Evolutionary conservation across 2,113 vertebrate species (phyloP).

Genomic region (Xiphophorus couchianus): DNA sequence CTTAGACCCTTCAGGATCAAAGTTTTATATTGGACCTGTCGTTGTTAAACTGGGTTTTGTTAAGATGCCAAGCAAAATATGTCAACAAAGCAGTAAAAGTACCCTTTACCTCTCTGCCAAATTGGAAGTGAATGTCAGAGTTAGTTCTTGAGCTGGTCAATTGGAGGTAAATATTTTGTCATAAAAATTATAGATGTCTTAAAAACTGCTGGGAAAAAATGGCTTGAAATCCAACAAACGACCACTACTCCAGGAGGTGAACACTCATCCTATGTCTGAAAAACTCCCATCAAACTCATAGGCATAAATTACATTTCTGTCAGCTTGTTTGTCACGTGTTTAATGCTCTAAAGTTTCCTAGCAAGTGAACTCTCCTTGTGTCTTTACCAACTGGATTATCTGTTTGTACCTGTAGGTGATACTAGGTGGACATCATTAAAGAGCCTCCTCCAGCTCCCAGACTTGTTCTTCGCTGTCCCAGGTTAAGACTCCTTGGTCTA

Average conservation of each 20-base stretch:
- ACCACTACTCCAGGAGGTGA: neutral
- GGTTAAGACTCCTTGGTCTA: constrained; percentile 75
- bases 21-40: no score
- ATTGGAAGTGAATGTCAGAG: no score
- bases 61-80: no score
- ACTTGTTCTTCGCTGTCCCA: constrained; percentile 68
- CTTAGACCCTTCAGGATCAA: no score
- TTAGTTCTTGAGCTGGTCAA: no score
- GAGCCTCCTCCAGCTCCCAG: constrained; percentile 39
- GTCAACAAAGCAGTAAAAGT: no score
- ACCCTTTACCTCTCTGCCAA: no score
- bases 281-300: neutral
- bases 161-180: no score
- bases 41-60: no score
- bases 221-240: neutral
- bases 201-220: no score
- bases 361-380: neutral
- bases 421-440: constrained; percentile 38
- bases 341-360: neutral
- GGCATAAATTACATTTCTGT: neutral
- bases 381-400: neutral
- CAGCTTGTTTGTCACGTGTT: neutral
- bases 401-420: constrained; percentile 47
- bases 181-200: neutral
- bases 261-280: neutral